phyloP scores from a whole-genome alignment of 2,797 vertebrate species.

The Psittacula derbiana region DNA sequence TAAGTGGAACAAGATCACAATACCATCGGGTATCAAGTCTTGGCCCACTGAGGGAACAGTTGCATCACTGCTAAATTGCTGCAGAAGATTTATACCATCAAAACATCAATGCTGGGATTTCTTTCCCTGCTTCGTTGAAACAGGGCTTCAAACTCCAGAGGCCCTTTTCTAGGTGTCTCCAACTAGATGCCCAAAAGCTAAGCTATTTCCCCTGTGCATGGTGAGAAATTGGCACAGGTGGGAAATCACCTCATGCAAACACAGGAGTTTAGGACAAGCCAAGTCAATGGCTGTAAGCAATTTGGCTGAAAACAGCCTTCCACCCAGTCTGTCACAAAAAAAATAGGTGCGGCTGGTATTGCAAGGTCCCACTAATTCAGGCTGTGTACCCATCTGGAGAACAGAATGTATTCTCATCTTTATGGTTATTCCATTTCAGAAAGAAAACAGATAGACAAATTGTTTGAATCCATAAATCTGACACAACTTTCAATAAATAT shows the following conservation, averaged over 20 bases:
- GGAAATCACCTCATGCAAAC: neutral
- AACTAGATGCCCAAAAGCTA: neutral
- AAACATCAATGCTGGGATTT: neutral
- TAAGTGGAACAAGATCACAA: constrained; percentile 46
- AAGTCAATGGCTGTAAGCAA: neutral
- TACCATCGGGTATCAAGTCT: neutral
- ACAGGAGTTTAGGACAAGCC: neutral
- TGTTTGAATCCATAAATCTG: neutral
- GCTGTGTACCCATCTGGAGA: neutral
- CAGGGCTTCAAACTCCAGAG: neutral
- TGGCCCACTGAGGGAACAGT: neutral
- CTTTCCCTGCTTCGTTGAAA: neutral
- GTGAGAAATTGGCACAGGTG: neutral
- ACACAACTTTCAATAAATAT: neutral
- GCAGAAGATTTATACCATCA: neutral
- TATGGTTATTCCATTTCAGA: neutral
- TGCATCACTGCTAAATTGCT: neutral
- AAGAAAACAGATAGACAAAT: neutral
- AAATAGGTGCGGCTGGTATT: neutral
- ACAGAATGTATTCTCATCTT: neutral
- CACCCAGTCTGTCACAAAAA: rapidly evolving
- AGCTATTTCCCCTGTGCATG: neutral
- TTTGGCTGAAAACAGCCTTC: neutral
- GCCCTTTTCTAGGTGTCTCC: neutral
- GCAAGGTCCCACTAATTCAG: neutral